A percentile compares a stretch with the other conserved stretches of the same genome.
Conservation (phyloP, 1,140 invertebrate genomes). For the Yoshiicerus persimilis region DNA sequence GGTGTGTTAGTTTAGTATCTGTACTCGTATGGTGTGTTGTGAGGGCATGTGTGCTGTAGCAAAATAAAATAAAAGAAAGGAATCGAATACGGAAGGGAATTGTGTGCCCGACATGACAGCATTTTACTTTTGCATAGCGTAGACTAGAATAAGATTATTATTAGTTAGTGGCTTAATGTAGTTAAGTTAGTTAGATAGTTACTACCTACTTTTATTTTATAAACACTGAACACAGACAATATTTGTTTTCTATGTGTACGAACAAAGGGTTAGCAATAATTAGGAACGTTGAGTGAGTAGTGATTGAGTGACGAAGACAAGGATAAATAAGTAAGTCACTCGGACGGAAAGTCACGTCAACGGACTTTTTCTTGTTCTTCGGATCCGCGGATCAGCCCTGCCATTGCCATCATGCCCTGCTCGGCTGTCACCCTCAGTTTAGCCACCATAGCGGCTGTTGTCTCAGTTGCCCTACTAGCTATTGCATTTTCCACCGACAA, state of each 20-base stretch:
- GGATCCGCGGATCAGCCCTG: neutral
- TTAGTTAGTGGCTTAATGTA: neutral
- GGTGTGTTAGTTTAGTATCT: neutral
- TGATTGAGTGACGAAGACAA: neutral
- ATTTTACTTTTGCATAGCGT: neutral
- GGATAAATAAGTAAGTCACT: neutral
- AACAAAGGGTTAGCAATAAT: neutral
- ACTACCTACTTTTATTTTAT: neutral
- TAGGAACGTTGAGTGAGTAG: neutral
- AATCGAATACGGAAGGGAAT: slow-evolving; percentile 15
- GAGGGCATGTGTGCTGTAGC: neutral
- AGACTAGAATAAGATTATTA: neutral
- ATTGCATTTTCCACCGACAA: slow-evolving; percentile 94
- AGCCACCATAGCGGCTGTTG: slow-evolving; percentile 89
- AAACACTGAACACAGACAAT: neutral
- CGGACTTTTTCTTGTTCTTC: neutral
- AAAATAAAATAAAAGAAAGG: neutral
- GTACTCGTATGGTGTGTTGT: neutral
- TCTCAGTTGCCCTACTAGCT: slow-evolving; percentile 83
- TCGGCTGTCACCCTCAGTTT: slow-evolving; percentile 90
- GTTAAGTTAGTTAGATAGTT: neutral
- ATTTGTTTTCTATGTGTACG: neutral
- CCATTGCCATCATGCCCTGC: slow-evolving; percentile 75
- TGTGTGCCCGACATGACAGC: neutral
- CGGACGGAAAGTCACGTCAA: neutral